phyloP scores from a whole-genome alignment of 2,113 vertebrate species.

The Genyomyrus donnyi region DNA sequence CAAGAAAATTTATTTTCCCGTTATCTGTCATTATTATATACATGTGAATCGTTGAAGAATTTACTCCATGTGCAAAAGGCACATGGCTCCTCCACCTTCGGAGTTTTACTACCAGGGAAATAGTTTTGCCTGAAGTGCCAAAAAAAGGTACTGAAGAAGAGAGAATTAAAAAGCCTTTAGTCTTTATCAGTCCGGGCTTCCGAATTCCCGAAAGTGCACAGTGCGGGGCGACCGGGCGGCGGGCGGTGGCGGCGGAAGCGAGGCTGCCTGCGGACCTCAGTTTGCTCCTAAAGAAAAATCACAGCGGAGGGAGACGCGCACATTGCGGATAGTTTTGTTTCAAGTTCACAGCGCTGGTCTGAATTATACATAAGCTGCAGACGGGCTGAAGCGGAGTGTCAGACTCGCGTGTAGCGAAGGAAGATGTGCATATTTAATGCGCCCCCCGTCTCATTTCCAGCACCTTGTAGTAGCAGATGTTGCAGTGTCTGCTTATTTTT shows the following conservation, averaged over 20 bases:
- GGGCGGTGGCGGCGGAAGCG: not conserved
- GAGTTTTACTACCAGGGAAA: not conserved
- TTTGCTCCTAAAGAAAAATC: not conserved
- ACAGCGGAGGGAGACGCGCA: not conserved
- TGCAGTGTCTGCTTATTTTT: not conserved
- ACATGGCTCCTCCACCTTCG: not conserved
- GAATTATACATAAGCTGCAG: not conserved
- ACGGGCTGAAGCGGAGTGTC: not conserved
- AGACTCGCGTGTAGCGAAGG: not conserved
- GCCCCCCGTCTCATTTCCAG: not conserved
- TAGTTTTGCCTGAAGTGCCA: not conserved
- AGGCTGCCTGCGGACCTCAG: not conserved
- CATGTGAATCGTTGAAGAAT: not conserved
- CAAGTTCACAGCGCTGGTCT: not conserved
- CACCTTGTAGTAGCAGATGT: not conserved
- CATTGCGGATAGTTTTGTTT: conserved; percentile 3
- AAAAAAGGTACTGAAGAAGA: not conserved
- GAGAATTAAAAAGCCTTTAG: not conserved
- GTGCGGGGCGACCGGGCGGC: not conserved
- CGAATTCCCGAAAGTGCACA: not conserved
- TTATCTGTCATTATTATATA: not conserved
- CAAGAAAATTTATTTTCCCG: not conserved
- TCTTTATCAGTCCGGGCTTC: not conserved
- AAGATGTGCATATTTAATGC: conserved; percentile 8
- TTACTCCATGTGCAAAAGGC: not conserved